Evolutionary conservation across 1,140 invertebrate species (phyloP), one percentile per base, ranked within the genome.

Genomic region (Dendroctonus valens): DNA sequence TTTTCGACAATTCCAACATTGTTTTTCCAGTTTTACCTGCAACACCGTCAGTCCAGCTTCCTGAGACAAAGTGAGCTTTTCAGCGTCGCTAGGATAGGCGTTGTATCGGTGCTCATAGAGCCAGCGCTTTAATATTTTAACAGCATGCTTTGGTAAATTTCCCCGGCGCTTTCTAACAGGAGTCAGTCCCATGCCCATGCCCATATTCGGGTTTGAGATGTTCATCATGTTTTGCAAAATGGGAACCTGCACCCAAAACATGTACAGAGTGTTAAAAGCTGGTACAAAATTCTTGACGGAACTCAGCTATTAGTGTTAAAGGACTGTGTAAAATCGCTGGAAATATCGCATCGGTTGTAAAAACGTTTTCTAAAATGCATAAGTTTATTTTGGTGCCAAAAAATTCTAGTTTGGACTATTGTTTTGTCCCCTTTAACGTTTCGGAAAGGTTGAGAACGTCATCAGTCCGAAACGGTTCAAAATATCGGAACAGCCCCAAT

Each of bases 31-130:
- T 38, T 7, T 53, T 41, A 65, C 66, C 51, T 69, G 92, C 8
- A 96, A 81, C 2, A 95, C 88, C 0, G 92, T 94, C 3, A 98
- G 81, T 73, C 91, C 90, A 0, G 94, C 91, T 72, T 93, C 91
- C 74, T 90, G 87, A 11, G 93, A 92, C 6, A 97, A 80, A 0
- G 86, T 84, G 2, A 89, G 76, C 76, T 97, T 98, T 78, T 97
- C 94, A 12, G 87, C 87, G 74, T 97, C 96, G 71, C 88, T 94
- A 0, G 96, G 96, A 77, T 97, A 98, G 0, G 95, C 94, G 76
- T 96, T 96, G 80, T 94, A 97, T 15, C 93, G 84, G 74, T 96
- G 92, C 57, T 95, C 91, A 74, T 91, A 96, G 0, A 97, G 82
- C 94, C 95, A 97, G 55, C 89, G 83, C 76, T 94, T 95, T 5